Base-by-base conservation (phyloP, 2,113 vertebrate genomes). In the Sylvicapra grimmia region DNA sequence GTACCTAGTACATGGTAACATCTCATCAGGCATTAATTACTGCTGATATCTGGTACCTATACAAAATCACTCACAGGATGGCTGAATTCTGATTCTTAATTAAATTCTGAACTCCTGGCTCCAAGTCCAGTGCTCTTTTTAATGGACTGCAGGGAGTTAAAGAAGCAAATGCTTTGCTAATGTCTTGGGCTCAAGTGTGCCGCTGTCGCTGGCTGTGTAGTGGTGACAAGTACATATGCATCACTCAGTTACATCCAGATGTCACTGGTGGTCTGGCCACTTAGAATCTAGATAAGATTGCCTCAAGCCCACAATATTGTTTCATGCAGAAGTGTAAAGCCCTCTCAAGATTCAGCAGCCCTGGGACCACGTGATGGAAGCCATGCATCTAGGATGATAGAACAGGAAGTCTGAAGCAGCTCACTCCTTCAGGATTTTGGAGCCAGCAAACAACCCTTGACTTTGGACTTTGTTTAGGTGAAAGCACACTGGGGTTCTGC, bases 361-460 rank as follows among this genome's bases (percentile, higher is more conserved):
- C 65, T 92, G 89, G 72, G 25, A 11, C 31, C 15, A 1, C 5
- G 31, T 0, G 25, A 12, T 10, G 25, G 56, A 13, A 47, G 40
- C 19, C 8, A 1, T 4, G 15, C 25, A 6, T 6, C 12, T 21
- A 19, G 53, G 5, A 18, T 6, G 33, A 7, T 14, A 1, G 25
- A 49, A 16, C 0, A 27, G 56, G 10, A 3, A 49, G 40, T 33
- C 21, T 54, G 54, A 56, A 14, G 27, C n/a, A 68, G 4, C 33
- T 23, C 47, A 36, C 56, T 29, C 19, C 68, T 11, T 33, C n/a
- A 1, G 21, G n/a, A 36, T 6, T 5, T 2, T 21, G 47, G 47
- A 63, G 49, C 33, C 15, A 25, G 77, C 25, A 4, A 27, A 10
- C 53, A 36, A 23, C 11, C 0, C 40, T n/a, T 19, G 89, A 5